Percentiles rank a stretch among this genome's conserved stretches.
phyloP scores from a whole-genome alignment of 2,888 invertebrate genomes.

The Diplolepis rosae region DNA sequence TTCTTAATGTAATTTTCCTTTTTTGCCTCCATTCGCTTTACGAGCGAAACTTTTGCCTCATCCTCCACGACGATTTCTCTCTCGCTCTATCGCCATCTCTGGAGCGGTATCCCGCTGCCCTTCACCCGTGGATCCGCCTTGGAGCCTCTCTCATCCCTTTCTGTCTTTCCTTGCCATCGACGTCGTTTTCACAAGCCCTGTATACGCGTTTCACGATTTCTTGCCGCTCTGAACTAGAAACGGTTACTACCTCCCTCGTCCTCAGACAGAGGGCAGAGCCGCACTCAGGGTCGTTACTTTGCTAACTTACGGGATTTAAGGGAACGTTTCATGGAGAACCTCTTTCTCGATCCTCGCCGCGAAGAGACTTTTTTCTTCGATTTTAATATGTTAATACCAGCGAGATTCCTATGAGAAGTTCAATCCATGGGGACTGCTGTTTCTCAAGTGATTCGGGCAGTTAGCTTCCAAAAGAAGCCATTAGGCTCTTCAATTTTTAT shows the following conservation, averaged over 20 bases:
- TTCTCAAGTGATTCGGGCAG: background rate
- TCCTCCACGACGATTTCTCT: conserved; percentile 32
- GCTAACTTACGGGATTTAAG: conserved; percentile 66
- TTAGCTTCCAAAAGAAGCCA: background rate
- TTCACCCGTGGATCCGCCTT: conserved; percentile 48
- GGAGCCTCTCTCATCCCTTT: conserved; percentile 53
- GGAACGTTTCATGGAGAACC: conserved; percentile 42
- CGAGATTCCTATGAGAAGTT: conserved; percentile 35
- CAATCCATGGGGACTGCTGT: background rate
- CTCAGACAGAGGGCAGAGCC: conserved; percentile 44
- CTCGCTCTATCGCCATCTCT: conserved; percentile 35
- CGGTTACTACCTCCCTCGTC: conserved; percentile 31
- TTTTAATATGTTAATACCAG: conserved; percentile 39
- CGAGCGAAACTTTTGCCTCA: conserved; percentile 67
- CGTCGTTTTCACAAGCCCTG: conserved; percentile 42
- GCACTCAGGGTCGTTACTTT: conserved; percentile 63
- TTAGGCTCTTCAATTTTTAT: background rate
- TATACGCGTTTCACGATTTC: conserved; percentile 36
- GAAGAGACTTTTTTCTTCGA: conserved; percentile 39
- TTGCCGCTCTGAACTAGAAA: conserved; percentile 36
- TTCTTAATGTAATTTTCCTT: conserved; percentile 71
- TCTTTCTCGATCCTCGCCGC: conserved; percentile 42
- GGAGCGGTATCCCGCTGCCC: conserved; percentile 44
- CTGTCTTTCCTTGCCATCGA: conserved; percentile 50
- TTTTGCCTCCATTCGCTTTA: conserved; percentile 65